phyloP scores from a whole-genome alignment of 2,888 invertebrate genomes.

The Drosophila eohydei region DNA sequence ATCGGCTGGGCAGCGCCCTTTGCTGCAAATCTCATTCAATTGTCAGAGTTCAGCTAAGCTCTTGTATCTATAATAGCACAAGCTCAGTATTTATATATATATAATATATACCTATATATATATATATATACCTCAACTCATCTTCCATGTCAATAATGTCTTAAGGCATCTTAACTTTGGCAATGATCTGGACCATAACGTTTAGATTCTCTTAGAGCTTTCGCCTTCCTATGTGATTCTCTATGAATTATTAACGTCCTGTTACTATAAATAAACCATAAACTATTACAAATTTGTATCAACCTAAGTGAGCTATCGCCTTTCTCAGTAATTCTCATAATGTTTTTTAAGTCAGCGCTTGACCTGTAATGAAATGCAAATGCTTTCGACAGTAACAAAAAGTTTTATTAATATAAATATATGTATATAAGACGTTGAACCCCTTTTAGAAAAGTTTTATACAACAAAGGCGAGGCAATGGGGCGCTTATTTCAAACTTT shows the following conservation, averaged over 20 bases:
- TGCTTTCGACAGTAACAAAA: neutral
- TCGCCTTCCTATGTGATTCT: neutral
- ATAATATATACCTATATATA: too few relatives aligned
- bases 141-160: too few relatives aligned
- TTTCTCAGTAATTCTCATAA: neutral
- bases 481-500: neutral
- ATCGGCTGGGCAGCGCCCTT: neutral
- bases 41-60: too few relatives aligned
- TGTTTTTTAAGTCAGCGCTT: neutral
- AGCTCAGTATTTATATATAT: too few relatives aligned
- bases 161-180: too few relatives aligned
- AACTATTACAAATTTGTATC: too few relatives aligned
- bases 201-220: neutral
- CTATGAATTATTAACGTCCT: neutral
- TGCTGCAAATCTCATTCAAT: neutral
- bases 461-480: neutral
- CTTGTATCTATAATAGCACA: too few relatives aligned
- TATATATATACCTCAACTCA: too few relatives aligned
- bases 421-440: neutral
- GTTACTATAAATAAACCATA: too few relatives aligned
- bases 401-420: neutral
- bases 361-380: neutral
- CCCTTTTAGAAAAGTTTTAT: neutral
- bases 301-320: neutral
- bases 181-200: too few relatives aligned